Evolutionary conservation across 2,888 invertebrate genomes (phyloP).

Genomic region (Phaonia tiefii): DNA sequence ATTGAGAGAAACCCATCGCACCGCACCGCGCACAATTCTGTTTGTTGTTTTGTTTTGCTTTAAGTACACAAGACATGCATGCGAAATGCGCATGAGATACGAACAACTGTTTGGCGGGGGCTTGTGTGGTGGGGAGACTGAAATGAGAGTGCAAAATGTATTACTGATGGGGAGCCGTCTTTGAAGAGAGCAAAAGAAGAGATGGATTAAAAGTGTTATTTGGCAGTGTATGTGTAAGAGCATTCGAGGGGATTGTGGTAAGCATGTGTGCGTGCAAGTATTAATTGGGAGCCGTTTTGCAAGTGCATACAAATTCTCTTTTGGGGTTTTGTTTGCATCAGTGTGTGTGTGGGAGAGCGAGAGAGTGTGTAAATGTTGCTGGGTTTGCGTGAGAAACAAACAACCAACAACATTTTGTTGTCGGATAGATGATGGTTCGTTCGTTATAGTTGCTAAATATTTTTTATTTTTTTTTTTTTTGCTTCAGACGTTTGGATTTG

Average conservation of each 20-base stretch:
- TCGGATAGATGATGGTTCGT: conserved; percentile 37
- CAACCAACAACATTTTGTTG: conserved; percentile 57
- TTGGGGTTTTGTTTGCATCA: conserved; percentile 35
- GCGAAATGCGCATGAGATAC: conserved; percentile 77
- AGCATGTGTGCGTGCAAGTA: conserved; percentile 31
- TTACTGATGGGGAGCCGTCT: conserved; percentile 2
- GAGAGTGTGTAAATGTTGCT: conserved; percentile 23
- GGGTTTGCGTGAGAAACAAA: conserved; percentile 46
- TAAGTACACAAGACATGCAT: conserved; percentile 71
- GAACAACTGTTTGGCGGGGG: neutral
- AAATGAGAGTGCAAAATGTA: conserved; percentile 16
- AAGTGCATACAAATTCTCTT: conserved; percentile 32
- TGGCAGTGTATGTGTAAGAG: neutral
- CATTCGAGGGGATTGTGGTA: conserved; percentile 2
- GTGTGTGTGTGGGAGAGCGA: neutral
- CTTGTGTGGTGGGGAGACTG: conserved; percentile 13
- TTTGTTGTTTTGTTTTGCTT: conserved; percentile 51
- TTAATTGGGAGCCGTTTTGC: neutral
- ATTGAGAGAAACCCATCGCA: conserved; percentile 14
- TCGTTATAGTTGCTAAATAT: conserved; percentile 56
- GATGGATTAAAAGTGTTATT: neutral
- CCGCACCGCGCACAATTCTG: conserved; percentile 2
- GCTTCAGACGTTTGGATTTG: conserved; percentile 20
- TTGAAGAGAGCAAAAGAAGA: conserved; percentile 25
- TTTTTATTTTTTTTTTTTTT: too few relatives aligned